Evolutionary conservation across 2,797 vertebrate species (phyloP).

Genomic region (Danio albolineatus): DNA sequence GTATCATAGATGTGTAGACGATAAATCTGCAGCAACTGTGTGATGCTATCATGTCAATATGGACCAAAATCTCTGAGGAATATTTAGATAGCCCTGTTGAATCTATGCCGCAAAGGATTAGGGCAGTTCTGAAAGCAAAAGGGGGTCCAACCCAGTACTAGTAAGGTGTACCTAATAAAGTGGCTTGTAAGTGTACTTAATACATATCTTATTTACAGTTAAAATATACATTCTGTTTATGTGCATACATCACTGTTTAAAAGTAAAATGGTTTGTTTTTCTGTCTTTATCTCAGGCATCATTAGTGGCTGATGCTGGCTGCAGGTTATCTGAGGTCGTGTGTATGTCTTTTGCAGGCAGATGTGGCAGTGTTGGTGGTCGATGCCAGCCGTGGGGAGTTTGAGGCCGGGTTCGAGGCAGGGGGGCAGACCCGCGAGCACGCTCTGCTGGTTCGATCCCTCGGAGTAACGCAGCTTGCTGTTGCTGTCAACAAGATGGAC

Average conservation of each 20-base stretch:
- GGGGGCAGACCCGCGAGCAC: slow-evolving; percentile 96
- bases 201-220: too few relatives aligned
- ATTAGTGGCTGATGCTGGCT: neutral
- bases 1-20: too few relatives aligned
- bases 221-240: too few relatives aligned
- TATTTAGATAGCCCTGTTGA: too few relatives aligned
- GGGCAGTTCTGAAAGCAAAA: too few relatives aligned
- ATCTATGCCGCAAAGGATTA: too few relatives aligned
- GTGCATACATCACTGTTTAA: neutral
- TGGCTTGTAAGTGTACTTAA: too few relatives aligned
- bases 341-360: slow-evolving; percentile 81
- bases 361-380: slow-evolving; percentile 94
- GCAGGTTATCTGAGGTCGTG: neutral
- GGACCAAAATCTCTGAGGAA: too few relatives aligned
- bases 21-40: too few relatives aligned
- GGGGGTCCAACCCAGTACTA: too few relatives aligned
- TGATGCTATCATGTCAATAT: too few relatives aligned
- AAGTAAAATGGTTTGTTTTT: neutral
- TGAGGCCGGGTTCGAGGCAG: slow-evolving; percentile 97
- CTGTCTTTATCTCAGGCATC: neutral
- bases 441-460: slow-evolving; percentile 95
- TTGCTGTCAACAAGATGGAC: slow-evolving; percentile 99
- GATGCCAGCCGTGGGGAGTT: slow-evolving; percentile 97
- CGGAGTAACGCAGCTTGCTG: slow-evolving; percentile 95
- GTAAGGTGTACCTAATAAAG: too few relatives aligned